A percentile compares a stretch with the other conserved stretches of the same genome.
These are phyloP conservation scores for Tragelaphus scriptus DNA, from an alignment of 2,113 vertebrate species.

Conservation along the genomic window DNA sequence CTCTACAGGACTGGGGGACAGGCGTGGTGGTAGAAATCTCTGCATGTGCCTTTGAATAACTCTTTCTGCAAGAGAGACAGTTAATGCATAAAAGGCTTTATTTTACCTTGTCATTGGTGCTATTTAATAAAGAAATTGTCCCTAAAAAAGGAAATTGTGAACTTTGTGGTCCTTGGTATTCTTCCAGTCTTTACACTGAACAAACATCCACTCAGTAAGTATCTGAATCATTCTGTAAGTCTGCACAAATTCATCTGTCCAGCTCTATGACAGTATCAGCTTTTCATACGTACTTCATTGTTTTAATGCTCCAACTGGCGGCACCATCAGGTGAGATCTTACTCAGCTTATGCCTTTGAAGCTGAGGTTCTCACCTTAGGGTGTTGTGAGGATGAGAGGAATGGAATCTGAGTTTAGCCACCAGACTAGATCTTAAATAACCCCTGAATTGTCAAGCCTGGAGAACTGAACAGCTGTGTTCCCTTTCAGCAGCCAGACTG, in stretches of 20 bases:
- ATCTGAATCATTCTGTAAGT: background rate
- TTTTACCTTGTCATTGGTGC: background rate
- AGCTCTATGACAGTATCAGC: background rate
- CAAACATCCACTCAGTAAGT: background rate
- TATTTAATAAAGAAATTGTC: background rate
- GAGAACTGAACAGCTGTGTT: background rate
- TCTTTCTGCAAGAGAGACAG: background rate
- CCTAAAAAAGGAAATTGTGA: background rate
- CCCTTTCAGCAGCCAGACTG: background rate
- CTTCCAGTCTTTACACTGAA: background rate
- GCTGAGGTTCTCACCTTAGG: background rate
- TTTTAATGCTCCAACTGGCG: background rate
- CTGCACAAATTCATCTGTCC: background rate
- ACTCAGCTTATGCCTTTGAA: background rate
- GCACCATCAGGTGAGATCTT: background rate
- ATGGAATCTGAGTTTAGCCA: background rate
- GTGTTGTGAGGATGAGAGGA: background rate
- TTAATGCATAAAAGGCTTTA: background rate
- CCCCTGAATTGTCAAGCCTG: background rate
- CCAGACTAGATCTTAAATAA: background rate
- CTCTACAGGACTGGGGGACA: background rate
- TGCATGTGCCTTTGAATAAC: background rate
- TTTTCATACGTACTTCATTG: background rate
- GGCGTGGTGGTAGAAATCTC: background rate
- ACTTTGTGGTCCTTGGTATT: background rate